Percentiles rank a stretch among this genome's conserved stretches.
These are phyloP conservation scores for Coptotermes formosanus DNA, from an alignment of 1,140 invertebrate species.

Conservation along the genomic window DNA sequence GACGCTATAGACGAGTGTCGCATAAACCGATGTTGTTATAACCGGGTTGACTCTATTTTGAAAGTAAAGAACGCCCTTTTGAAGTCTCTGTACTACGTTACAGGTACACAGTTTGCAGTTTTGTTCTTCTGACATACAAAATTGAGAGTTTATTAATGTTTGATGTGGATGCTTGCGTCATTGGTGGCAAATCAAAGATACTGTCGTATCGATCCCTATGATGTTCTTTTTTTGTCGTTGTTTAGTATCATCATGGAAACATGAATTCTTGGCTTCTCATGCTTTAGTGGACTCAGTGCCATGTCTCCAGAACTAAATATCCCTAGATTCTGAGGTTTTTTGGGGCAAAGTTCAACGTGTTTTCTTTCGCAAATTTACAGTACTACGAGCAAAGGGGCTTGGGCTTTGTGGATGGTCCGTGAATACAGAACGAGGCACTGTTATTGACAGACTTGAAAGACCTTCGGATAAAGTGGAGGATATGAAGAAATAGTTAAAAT, in stretches of 20 bases:
- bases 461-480: constrained; percentile 46
- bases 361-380: constrained; percentile 58
- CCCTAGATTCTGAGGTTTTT: constrained; percentile 57
- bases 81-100: no score
- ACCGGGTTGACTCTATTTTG: no score
- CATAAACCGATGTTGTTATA: no score
- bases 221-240: neutral
- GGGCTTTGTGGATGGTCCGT: constrained; percentile 43
- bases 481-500: constrained; percentile 63
- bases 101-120: no score
- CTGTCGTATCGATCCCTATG: neutral
- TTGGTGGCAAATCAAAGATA: neutral
- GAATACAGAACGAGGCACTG: neutral
- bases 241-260: neutral
- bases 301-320: neutral
- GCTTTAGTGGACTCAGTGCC: neutral
- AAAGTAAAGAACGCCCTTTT: no score
- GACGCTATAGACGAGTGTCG: no score
- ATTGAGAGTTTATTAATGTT: no score
- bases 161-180: neutral
- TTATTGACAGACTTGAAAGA: neutral
- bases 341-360: constrained; percentile 61
- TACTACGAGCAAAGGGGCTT: constrained; percentile 54
- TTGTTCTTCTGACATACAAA: no score
- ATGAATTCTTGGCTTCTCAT: neutral